Base-by-base conservation (phyloP, 2,113 vertebrate genomes). In the Trichechus manatus region DNA sequence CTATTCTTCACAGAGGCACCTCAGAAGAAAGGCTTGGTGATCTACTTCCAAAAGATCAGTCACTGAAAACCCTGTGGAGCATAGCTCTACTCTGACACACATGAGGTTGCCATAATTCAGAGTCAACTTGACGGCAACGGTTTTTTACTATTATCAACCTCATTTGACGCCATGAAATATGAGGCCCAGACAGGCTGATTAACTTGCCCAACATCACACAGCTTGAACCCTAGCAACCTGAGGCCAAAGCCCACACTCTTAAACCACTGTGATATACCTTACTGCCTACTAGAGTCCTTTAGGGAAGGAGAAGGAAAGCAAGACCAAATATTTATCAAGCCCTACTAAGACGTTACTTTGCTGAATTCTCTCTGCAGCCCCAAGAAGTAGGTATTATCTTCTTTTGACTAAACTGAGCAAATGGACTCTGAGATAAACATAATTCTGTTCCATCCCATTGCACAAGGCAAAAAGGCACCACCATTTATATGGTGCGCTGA, bases 361-460 rank as follows among this genome's bases (percentile, higher is more conserved):
- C 70, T 63, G 29, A 74, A 42, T 47, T 47, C 50, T 64, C 72
- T 88, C 79, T 39, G 42, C 63, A 88, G 29, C n/a, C 10, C 42
- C 33, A 19, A 31, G 44, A 56, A 93, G 74, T 68, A 33, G n/a
- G 1, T 36, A 82, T 83, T 87, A 87, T 47, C 75, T 74, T 19
- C 50, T 42, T 83, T 80, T 42, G 25, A 87, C 19, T 10, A 93
- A 86, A 82, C 42, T 93, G 17, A 64, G n/a, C 75, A 77, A 95
- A 77, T 9, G 23, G 59, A 33, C 33, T 77, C 25, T 61, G 86
- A 93, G 66, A 77, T 72, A 66, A 94, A 84, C 17, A 59, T 14
- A 15, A 31, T 56, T 79, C n/a, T 9, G 19, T 64, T 36, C 72
- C 17, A 19, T 59, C 64, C 1, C 2, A n/a, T 81, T 88, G 3